These are phyloP conservation scores for Actenoides hombroni DNA, from an alignment of 2,113 vertebrate genomes.

Conservation along the genomic window DNA sequence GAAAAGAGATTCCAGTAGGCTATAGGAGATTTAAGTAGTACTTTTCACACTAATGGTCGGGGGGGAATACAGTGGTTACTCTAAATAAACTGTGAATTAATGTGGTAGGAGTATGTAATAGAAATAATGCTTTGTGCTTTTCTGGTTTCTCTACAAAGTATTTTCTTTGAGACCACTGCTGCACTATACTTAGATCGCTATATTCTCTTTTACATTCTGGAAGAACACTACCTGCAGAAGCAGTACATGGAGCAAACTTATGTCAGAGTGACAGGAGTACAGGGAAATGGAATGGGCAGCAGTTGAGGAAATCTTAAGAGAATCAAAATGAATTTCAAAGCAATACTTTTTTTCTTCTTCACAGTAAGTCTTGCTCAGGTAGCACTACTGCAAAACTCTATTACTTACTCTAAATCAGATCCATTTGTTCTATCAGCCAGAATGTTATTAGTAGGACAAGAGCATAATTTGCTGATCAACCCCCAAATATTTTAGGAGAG, in stretches of 20 bases:
- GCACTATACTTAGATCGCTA: not conserved
- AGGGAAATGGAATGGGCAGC: not conserved
- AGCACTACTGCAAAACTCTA: not conserved
- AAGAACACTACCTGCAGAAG: not conserved
- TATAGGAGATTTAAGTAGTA: not conserved
- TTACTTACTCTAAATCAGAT: not conserved
- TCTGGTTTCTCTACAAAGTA: not conserved
- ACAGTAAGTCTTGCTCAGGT: not conserved
- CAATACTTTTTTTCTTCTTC: not conserved
- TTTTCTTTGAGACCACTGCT: not conserved
- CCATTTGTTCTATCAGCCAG: not conserved
- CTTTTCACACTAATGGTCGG: not conserved
- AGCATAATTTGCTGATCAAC: not conserved
- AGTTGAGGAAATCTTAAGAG: not conserved
- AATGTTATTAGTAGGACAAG: not conserved
- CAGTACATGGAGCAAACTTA: not conserved
- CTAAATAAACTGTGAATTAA: not conserved
- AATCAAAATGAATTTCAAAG: not conserved
- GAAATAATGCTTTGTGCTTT: not conserved
- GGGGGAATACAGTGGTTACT: not conserved
- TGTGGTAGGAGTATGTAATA: not conserved
- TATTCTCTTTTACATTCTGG: not conserved
- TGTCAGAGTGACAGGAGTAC: not conserved
- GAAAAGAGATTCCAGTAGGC: not conserved
- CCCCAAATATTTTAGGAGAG: not conserved